These are phyloP conservation scores for Saimiri boliviensis DNA, from an alignment of 2,113 vertebrate species.

Conservation along the genomic window DNA sequence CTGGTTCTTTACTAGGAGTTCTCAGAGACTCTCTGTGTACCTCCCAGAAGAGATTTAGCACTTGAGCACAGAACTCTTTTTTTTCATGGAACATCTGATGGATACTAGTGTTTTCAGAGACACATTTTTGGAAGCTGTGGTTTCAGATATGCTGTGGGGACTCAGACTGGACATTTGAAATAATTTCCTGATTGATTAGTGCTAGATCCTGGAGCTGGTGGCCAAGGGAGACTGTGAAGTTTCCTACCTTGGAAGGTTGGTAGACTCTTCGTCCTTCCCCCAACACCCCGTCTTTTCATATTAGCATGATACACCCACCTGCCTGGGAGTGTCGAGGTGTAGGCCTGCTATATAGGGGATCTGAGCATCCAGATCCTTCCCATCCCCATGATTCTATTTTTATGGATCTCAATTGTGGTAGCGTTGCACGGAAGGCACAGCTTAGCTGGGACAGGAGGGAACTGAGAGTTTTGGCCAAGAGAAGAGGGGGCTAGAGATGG, in stretches of 20 bases:
- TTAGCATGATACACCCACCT: neutral
- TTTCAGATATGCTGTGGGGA: neutral
- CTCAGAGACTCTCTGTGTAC: neutral
- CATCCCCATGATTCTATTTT: slow-evolving; percentile 44
- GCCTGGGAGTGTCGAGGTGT: neutral
- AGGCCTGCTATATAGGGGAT: neutral
- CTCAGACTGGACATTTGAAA: slow-evolving; percentile 18
- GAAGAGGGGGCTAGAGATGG: slow-evolving; percentile 61
- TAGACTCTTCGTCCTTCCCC: neutral
- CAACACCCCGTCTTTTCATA: neutral
- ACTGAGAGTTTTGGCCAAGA: slow-evolving; percentile 56
- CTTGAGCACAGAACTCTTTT: neutral
- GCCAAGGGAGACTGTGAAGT: neutral
- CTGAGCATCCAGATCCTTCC: neutral
- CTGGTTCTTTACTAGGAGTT: neutral
- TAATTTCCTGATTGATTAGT: neutral
- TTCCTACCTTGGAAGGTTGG: neutral
- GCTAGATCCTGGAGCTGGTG: neutral
- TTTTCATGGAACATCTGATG: slow-evolving; percentile 3
- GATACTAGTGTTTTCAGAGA: neutral
- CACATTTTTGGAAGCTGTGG: slow-evolving; percentile 26
- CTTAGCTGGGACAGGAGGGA: slow-evolving; percentile 64
- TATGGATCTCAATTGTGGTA: slow-evolving; percentile 31
- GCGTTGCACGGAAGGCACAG: slow-evolving; percentile 52
- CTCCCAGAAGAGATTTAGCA: neutral